Percentiles rank a stretch among this genome's conserved stretches.
Conservation (phyloP, 2,888 invertebrate species). For the Rhodophaea formosa region DNA sequence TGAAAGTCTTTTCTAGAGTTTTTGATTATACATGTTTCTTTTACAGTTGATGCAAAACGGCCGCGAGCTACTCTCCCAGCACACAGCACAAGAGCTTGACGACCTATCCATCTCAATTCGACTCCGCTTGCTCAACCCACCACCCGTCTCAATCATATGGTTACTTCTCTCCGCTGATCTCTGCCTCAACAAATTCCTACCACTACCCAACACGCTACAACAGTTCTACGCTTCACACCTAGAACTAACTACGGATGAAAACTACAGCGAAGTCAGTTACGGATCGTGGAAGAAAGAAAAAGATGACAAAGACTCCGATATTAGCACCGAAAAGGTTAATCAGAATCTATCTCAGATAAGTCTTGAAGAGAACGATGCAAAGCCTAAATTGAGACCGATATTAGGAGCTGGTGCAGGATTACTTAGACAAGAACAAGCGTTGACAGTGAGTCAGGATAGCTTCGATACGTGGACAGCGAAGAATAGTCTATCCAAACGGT, state of each 20-base stretch:
- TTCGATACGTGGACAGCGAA: slow-evolving; percentile 66
- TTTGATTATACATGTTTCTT: background rate
- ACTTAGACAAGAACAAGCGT: slow-evolving; percentile 54
- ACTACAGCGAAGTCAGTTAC: slow-evolving; percentile 66
- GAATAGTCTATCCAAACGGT: slow-evolving; percentile 56
- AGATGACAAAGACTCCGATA: background rate
- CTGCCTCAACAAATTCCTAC: slow-evolving; percentile 72
- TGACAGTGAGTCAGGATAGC: slow-evolving; percentile 48
- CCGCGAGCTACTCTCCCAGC: slow-evolving; percentile 61
- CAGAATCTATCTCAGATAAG: slow-evolving; percentile 62
- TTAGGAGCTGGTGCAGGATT: slow-evolving; percentile 67
- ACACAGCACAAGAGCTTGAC: slow-evolving; percentile 59
- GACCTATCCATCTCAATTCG: slow-evolving; percentile 68
- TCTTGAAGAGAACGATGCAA: slow-evolving; percentile 59
- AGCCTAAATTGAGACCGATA: slow-evolving; percentile 69
- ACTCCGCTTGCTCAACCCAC: slow-evolving; percentile 58
- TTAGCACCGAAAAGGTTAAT: slow-evolving; percentile 50
- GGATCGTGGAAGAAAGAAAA: slow-evolving; percentile 66
- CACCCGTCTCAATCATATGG: slow-evolving; percentile 68
- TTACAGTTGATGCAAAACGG: slow-evolving; percentile 74
- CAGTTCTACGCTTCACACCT: slow-evolving; percentile 73
- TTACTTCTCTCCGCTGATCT: slow-evolving; percentile 65
- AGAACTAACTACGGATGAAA: slow-evolving; percentile 61
- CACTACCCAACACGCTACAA: slow-evolving; percentile 66
- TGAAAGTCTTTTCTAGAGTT: too few relatives aligned